phyloP scores from a whole-genome alignment of 1,140 invertebrate genomes.

The Drosophila nasuta region DNA sequence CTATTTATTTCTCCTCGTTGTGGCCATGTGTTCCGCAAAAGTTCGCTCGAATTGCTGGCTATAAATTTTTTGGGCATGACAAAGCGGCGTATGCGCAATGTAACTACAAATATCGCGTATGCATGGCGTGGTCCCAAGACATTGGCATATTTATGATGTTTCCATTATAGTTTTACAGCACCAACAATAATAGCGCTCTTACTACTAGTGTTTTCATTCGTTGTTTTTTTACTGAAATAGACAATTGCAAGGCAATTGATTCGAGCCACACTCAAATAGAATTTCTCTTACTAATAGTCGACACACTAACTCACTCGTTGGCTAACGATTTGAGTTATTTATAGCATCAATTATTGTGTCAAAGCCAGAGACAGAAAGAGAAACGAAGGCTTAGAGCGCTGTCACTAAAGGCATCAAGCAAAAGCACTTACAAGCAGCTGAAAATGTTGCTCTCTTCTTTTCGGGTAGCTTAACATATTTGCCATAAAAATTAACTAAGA shows the following conservation, averaged over 20 bases:
- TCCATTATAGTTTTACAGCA: conserved; percentile 2
- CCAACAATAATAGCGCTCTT: not conserved
- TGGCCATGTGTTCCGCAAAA: conserved; percentile 30
- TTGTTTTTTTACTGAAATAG: not conserved
- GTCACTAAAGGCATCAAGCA: conserved; percentile 29
- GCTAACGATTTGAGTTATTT: conserved; percentile 37
- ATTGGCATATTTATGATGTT: conserved; percentile 16
- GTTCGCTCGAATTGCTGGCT: conserved; percentile 49
- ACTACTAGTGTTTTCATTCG: not conserved
- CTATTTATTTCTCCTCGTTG: conserved; percentile 1
- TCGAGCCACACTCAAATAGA: not conserved
- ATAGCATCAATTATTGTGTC: conserved; percentile 50
- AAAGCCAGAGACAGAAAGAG: conserved; percentile 9
- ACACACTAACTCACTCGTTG: conserved; percentile 2
- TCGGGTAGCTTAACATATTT: conserved; percentile 50
- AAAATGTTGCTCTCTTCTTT: conserved; percentile 18
- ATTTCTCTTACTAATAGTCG: not conserved
- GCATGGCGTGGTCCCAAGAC: conserved; percentile 19
- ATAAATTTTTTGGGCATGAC: conserved; percentile 56
- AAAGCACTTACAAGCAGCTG: conserved; percentile 30
- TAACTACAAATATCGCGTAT: conserved; percentile 52
- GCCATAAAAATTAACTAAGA: conserved; percentile 66
- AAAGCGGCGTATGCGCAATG: conserved; percentile 55
- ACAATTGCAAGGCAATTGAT: conserved; percentile 2
- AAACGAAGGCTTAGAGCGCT: conserved; percentile 28